Base-by-base conservation (phyloP, 1,140 invertebrate genomes). In the Drosophila repleta region DNA sequence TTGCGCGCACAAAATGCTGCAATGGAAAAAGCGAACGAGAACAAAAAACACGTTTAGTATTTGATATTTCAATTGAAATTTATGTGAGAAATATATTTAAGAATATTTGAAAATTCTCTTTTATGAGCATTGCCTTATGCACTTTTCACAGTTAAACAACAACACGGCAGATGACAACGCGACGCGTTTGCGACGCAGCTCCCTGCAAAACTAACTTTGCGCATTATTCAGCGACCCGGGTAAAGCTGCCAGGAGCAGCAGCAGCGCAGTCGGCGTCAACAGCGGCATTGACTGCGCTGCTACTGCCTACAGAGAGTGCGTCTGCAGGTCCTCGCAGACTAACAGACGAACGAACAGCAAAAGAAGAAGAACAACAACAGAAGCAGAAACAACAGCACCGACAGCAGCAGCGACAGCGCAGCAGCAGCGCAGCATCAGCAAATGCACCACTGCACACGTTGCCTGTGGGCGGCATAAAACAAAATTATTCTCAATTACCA, bases 201-300 rank as follows among this genome's bases (percentile, higher is more conserved):
- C 69, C 79, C 76, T 89, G 83, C 74, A 85, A 89, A 90, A 89
- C 80, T 89, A 89, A 89, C 84, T 88, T 71, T 88, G 84, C 84
- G 80, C 84, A 90, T 89, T 80, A 89, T 89, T 87, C 84, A 89
- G 70, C 76, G 85, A 78, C 84, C 84, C 84, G 84, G 84, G 84
- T 89, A 89, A 90, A 89, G 84, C 84, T 89, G 61, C 61, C 45
- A 29, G 37, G 7, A 46, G 55, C 29, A 43, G 55, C 53, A 48
- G 48, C 72, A 48, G 4, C 3, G 4, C 3, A 8, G 21, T 13
- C 24, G n/a, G 29, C 48, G 48, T 15, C n/a, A 10, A 15, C 46
- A 24, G 17, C 48, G 58, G 61, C 72, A 48, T 5, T 49, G 57
- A 26, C 41, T 20, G 11, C 15, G 13, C 20, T 46, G 24, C 41